Base-by-base conservation (phyloP, 2,797 vertebrate species). In the Pseudotriccus pelzelni region DNA sequence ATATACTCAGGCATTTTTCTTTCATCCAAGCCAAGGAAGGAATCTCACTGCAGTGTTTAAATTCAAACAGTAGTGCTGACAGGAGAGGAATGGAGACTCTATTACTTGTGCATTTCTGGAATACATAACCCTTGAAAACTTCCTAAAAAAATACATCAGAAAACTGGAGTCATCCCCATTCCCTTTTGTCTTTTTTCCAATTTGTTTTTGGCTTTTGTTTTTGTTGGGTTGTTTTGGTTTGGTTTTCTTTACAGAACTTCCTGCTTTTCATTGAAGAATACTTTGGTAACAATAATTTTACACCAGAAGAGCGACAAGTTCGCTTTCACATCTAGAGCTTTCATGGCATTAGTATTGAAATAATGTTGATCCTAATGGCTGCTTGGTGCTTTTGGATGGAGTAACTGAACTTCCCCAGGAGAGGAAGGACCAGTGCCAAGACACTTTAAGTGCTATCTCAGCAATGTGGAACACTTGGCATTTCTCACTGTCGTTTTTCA, bases 381-480 rank as follows among this genome's bases (percentile, higher is more conserved):
- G 34, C 50, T 89, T 59, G 67, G 67, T 84, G 67, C 43, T 84
- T 76, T 92, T 84, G 86, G 69, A 81, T 5, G 25, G 53, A 75
- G 55, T 36, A 46, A 69, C 46, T 86, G n/a, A 72, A 69, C 23
- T 44, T 73, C 77, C 22, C 44, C 55, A 47, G 77, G 74, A 93
- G 78, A 44, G 47, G 62, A 66, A 79, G 44, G 36, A 90, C 28
- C 15, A 14, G 59, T 94, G 94, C 84, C 87, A 92, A 79, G 70
- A 56, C 37, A 37, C 39, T 89, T 74, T 27, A 82, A 82, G 44
- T 76, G 77, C 77, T 63, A 3, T 67, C 56, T 93, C 91, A 87
- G 70, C 84, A 87, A 49, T 60, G 34, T 59, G 81, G 55, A 93
- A 74, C 52, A 64, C 44, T 90, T 96, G 90, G 80, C 86, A 84